phyloP scores from a whole-genome alignment of 2,797 vertebrate genomes.

The Todus mexicanus region DNA sequence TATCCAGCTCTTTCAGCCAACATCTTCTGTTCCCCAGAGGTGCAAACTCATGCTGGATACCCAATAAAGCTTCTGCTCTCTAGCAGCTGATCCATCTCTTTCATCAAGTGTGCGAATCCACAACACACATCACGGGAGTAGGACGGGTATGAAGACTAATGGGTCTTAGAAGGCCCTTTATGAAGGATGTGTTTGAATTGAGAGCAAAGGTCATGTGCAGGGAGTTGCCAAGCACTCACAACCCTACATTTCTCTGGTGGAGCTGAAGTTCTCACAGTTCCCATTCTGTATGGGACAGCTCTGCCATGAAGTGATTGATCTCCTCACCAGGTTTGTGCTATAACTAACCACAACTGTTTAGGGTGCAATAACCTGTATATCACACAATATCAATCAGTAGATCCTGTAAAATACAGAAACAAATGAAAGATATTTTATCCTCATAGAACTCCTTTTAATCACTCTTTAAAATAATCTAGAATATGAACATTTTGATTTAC shows the following conservation, averaged over 20 bases:
- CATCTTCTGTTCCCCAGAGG: not conserved
- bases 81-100: constrained; percentile 16
- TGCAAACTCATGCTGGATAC: not conserved
- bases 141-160: not conserved
- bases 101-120: not conserved
- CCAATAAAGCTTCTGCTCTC: not conserved
- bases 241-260: not conserved
- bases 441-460: not conserved
- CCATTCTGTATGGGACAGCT: not conserved
- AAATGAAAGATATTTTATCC: not conserved
- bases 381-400: not conserved
- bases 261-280: not conserved
- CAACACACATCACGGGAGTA: not conserved
- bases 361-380: not conserved
- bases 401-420: not conserved
- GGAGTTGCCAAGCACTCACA: not conserved
- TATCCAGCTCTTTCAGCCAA: not conserved
- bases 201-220: not conserved
- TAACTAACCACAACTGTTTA: not conserved
- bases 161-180: not conserved
- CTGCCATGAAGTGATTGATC: not conserved
- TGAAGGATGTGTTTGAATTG: not conserved
- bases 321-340: not conserved
- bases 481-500: not conserved
- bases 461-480: not conserved